Evolutionary conservation across 1,140 invertebrate genomes (phyloP), one percentile per base, ranked within the genome.

Genomic region (Drosophila virilis): DNA sequence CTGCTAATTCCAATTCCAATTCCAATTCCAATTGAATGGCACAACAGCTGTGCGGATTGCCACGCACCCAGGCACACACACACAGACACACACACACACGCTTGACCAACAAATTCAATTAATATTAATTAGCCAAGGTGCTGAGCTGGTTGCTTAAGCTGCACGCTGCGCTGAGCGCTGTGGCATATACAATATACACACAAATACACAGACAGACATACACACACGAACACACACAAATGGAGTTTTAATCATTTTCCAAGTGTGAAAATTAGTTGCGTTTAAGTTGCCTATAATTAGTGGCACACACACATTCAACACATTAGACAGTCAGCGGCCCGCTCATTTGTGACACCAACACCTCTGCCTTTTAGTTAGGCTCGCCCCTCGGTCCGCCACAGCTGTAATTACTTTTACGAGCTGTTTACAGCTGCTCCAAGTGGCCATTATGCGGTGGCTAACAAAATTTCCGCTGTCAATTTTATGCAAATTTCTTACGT

Each of bases 171-270:
- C 51, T 75, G 61, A 51, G 75, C 66, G 69, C 81, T 86, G 81
- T 85, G 80, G 80, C 77, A 43, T 22, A 22, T 22, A 22, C 22
- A 48, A 59, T 17, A 61, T 28, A 42, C 35, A 35, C 37, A 48
- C 42, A 48, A 2, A 17, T 22, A 48, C 61, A 51, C 15, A 9
- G 57, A 43, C 43, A 64, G 50, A 48, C 61, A 51, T 22, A 9
- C 60, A 43, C 43, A 64, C 55, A 60, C 59, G 57, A 35, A 62
- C 69, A 61, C 45, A 55, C 38, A 45, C 70, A 89, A 91, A 91
- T 91, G 89, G 89, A 76, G 79, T 91, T 91, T 91, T 91, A 91
- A 91, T 91, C 89, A 91, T 91, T 91, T 88, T 85, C 84, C 85
- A 90, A 91, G 81, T 89, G 84, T 88, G 84, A 89, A 88, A 88